phyloP scores from a whole-genome alignment of 2,797 vertebrate species.

The Notamacropus eugenii region DNA sequence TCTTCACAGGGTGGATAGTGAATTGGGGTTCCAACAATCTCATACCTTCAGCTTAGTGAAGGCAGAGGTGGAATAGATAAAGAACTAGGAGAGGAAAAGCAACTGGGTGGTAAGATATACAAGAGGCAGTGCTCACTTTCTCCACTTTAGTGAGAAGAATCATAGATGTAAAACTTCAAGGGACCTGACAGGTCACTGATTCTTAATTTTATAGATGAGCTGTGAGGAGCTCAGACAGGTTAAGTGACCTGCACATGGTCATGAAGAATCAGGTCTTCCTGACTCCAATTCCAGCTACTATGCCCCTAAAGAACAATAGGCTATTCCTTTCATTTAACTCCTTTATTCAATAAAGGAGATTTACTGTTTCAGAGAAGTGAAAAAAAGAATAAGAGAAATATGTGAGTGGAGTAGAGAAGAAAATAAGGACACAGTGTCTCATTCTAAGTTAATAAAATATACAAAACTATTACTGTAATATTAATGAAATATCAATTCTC shows the following conservation, averaged over 20 bases:
- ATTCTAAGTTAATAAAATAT: constrained; percentile 7
- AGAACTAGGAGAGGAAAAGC: background rate
- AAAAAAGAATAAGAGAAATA: background rate
- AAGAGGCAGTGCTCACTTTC: no score
- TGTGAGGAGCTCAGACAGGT: background rate
- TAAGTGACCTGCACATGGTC: background rate
- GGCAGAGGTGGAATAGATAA: background rate
- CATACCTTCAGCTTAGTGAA: background rate
- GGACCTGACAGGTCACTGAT: background rate
- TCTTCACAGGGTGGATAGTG: background rate
- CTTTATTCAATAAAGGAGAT: constrained; percentile 6
- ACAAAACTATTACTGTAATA: background rate
- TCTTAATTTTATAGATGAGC: background rate
- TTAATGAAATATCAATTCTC: constrained; percentile 14
- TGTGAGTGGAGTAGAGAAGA: background rate
- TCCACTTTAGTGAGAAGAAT: background rate
- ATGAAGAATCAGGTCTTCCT: background rate
- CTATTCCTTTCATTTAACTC: background rate
- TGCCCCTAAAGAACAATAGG: background rate
- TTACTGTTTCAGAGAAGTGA: constrained; percentile 9
- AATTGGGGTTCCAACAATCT: background rate
- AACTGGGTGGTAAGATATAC: background rate
- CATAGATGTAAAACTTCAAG: background rate
- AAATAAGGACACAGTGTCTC: constrained; percentile 6
- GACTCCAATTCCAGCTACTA: background rate